Evolutionary conservation across 2,113 vertebrate species (phyloP).

Genomic region (Crotalus horridus): DNA sequence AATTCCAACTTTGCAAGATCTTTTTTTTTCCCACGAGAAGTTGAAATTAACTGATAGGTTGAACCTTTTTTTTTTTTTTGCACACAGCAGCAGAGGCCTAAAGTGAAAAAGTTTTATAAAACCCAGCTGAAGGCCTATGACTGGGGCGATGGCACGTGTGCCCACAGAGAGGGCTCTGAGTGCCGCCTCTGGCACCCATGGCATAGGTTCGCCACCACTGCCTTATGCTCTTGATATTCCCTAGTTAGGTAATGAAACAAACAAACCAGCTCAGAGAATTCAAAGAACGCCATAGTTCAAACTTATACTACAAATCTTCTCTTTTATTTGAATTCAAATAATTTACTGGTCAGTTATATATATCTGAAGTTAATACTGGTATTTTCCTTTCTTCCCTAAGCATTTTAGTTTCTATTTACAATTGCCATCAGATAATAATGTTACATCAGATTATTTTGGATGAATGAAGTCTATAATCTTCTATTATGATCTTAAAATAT

Average conservation of each 20-base stretch:
- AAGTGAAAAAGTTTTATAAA: no score
- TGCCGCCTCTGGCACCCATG: no score
- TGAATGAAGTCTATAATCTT: no score
- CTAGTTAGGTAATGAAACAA: neutral
- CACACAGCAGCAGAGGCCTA: no score
- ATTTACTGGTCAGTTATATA: neutral
- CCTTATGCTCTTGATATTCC: neutral
- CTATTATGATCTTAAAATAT: neutral
- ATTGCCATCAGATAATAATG: neutral
- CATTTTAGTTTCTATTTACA: neutral
- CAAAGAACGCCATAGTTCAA: neutral
- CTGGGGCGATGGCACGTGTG: no score
- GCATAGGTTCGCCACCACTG: neutral
- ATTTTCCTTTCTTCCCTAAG: neutral
- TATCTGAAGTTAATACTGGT: neutral
- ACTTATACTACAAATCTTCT: neutral
- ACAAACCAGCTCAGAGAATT: neutral
- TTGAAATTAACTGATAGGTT: no score
- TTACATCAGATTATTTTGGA: neutral
- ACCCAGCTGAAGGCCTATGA: no score
- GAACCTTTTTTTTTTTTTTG: no score
- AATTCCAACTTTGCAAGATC: no score
- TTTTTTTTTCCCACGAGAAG: no score
- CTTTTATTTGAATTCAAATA: neutral
- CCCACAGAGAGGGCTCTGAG: no score